Evolutionary conservation across 2,797 vertebrate species (phyloP), one percentile per base, ranked within the genome.

Genomic region (Vireo griseus): DNA sequence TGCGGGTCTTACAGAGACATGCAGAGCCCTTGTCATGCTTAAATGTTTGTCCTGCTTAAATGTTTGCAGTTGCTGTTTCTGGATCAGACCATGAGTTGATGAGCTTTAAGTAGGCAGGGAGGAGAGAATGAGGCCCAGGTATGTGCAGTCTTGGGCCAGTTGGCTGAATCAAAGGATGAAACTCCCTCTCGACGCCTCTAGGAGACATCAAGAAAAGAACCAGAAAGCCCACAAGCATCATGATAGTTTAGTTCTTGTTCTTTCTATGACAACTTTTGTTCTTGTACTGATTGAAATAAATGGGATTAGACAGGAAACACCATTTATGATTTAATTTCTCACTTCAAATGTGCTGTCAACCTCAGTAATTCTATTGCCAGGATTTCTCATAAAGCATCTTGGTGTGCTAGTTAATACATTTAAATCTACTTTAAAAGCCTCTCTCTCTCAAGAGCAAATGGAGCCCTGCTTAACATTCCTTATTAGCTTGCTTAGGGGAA

Each of bases 351-450:
- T 90, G 44, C 74, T 79, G 76, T 92, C 95, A 96, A 81, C 87
- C 68, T 97, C 88, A 80, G 86, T 95, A 73, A 94, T 96, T 95
- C 92, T 92, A 92, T 67, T 92, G 84, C 97, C 79, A 61, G 86
- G 93, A 88, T 93, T 97, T 92, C 75, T 95, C 69, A 80, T 88
- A 95, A 80, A 93, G 37, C 54, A 94, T 88, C 91, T 45, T 83
- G 69, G 61, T 50, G 76, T 92, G 95, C 94, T 97, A 95, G 95
- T 97, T 96, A 96, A 96, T 91, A 94, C 82, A 93, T 73, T 95
- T 95, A 95, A 96, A 95, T 96, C 96, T 96, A 75, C 86, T 96
- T 97, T 31, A 92, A 93, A 96, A 94, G 55, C 74, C 75, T 89
- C 69, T 94, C 88, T 86, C 92, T 88, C 90, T 78, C 25, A n/a